A percentile compares a stretch with the other conserved stretches of the same genome.
Evolutionary conservation across 1,140 invertebrate species (phyloP).

Genomic region (Dendroctonus valens): DNA sequence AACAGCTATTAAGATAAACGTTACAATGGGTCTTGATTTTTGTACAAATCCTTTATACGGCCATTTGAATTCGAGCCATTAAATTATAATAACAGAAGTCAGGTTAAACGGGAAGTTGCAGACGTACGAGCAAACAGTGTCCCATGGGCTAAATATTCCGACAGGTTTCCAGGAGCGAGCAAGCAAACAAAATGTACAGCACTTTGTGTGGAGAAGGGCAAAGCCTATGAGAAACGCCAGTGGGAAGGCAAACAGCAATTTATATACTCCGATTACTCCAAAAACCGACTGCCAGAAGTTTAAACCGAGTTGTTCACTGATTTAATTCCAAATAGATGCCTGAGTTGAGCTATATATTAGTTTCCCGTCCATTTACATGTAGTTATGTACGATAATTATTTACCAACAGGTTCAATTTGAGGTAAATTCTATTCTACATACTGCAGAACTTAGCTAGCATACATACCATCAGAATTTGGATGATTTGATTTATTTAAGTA

Average conservation of each 20-base stretch:
- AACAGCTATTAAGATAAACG: no score
- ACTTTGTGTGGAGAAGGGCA: background rate
- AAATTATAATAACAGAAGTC: no score
- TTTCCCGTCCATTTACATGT: background rate
- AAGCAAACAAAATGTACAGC: constrained; percentile 1
- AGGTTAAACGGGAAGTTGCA: no score
- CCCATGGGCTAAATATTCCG: constrained; percentile 3
- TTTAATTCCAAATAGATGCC: constrained; percentile 3
- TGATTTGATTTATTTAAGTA: no score
- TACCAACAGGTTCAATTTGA: no score
- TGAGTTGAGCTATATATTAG: background rate
- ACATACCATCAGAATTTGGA: no score
- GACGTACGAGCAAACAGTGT: background rate
- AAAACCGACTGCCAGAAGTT: background rate
- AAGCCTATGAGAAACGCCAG: constrained; percentile 3
- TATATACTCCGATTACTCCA: constrained; percentile 1
- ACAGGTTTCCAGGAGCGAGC: background rate
- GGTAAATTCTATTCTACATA: no score
- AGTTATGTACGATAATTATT: no score
- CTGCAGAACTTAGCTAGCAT: no score
- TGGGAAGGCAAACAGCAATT: constrained; percentile 4
- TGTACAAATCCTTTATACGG: no score
- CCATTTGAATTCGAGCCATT: no score
- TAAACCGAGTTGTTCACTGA: constrained; percentile 6
- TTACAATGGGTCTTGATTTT: no score